phyloP scores from a whole-genome alignment of 2,113 vertebrate species.

The Amazona vittata region DNA sequence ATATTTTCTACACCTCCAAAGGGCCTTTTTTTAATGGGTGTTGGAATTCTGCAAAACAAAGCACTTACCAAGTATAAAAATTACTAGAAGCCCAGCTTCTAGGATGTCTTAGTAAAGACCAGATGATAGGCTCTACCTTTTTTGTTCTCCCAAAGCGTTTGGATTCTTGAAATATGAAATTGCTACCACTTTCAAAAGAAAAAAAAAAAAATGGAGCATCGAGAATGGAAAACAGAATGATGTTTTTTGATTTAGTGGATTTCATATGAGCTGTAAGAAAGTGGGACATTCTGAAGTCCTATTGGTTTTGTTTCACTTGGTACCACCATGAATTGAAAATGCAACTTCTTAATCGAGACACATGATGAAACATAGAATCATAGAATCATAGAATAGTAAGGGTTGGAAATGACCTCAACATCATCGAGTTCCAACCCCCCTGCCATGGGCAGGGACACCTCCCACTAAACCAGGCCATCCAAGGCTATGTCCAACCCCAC shows the following conservation, averaged over 20 bases:
- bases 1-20: background rate
- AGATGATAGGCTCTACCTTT: background rate
- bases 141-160: background rate
- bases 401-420: no score
- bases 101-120: background rate
- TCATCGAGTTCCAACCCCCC: no score
- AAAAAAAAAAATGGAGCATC: background rate
- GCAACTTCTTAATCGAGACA: background rate
- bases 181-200: background rate
- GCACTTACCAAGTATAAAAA: fast-evolving
- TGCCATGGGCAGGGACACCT: no score
- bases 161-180: background rate
- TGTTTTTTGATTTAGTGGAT: background rate
- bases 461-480: no score
- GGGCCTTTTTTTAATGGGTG: background rate
- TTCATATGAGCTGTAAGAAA: background rate
- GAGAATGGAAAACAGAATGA: background rate
- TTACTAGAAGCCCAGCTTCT: background rate
- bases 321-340: background rate
- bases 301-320: background rate
- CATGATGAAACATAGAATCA: background rate
- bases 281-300: background rate
- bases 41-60: background rate
- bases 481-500: no score
- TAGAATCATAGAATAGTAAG: no score